Evolutionary conservation across 2,888 invertebrate species (phyloP), one percentile per base, ranked within the genome.

Genomic region (Dryobota labecula): DNA sequence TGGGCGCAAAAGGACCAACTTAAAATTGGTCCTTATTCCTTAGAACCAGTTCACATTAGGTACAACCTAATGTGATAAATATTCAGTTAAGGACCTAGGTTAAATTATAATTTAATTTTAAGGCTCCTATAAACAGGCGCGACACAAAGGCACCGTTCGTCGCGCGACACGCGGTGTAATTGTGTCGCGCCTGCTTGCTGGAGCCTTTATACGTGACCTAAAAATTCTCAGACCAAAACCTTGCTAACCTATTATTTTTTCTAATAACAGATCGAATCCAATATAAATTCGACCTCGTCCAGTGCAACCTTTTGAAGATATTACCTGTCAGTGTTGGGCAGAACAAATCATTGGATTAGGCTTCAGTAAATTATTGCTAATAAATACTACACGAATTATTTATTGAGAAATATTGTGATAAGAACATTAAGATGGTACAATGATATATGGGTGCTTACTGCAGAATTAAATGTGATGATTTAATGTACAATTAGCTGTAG

Each of bases 251-350:
- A 76, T 54, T 51, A 51, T 51, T 73, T 77, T 53, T 56, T 36
- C 8, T 49, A 73, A 38, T 70, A 73, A 53, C 49, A 70, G 49
- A 77, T 73, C 70, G 24, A 38, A 58, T 53, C 51, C 8, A 53
- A 70, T 53, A 53, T 6, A 47, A 13, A 51, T 54, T 70, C 54
- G 78, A 71, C 82, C 82, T 83, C 82, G 84, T 53, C 68, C 36
- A n/a, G 11, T 47, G 51, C 47, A 64, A 84, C 84, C 84, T 84
- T 82, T 82, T n/a, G 4, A n/a, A 66, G 61, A 61, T 63, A 73
- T 76, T 72, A 66, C 62, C 56, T 67, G 74, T 15, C 67, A 38
- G 51, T 60, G 53, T 27, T 24, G 58, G 58, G 60, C 72, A 71
- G 56, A 67, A 73, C 65, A 65, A 69, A 69, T 80, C 57, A 69